Conservation (phyloP, 2,797 vertebrate species). For the Lepus oiostolus region DNA sequence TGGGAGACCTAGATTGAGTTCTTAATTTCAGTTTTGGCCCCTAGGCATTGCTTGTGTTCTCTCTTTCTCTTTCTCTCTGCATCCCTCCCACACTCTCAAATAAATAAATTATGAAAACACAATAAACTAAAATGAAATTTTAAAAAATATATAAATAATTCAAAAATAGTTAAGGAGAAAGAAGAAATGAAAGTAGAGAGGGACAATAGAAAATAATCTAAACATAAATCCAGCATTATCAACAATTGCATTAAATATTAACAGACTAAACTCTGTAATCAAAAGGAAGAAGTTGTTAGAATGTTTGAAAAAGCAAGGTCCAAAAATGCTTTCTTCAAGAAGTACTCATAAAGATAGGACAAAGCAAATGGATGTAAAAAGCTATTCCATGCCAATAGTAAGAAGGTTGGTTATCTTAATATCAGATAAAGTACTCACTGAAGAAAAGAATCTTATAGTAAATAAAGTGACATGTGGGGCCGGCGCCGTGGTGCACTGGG, state of each 20-base stretch:
- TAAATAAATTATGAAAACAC: no score
- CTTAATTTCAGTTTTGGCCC: no score
- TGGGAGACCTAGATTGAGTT: no score
- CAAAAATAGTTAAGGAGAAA: neutral
- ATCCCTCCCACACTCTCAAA: no score
- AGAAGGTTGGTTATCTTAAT: neutral
- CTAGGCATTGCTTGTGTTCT: no score
- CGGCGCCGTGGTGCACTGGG: no score
- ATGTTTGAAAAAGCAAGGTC: neutral
- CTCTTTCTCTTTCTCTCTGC: no score
- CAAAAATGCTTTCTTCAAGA: neutral
- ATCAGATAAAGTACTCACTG: neutral
- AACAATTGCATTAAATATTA: constrained; percentile 41
- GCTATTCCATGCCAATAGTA: neutral
- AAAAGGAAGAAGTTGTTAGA: constrained; percentile 4
- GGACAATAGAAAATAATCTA: neutral
- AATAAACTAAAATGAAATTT: constrained; percentile 31
- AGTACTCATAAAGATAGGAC: neutral
- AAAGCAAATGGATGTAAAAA: constrained; percentile 38
- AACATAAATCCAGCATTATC: neutral
- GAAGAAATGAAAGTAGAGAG: neutral
- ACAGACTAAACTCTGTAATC: constrained; percentile 26
- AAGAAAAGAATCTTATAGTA: constrained; percentile 34
- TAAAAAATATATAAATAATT: neutral
- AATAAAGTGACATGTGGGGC: neutral